These are phyloP conservation scores for Patella depressa DNA, from an alignment of 2,888 invertebrate genomes.

Conservation along the genomic window DNA sequence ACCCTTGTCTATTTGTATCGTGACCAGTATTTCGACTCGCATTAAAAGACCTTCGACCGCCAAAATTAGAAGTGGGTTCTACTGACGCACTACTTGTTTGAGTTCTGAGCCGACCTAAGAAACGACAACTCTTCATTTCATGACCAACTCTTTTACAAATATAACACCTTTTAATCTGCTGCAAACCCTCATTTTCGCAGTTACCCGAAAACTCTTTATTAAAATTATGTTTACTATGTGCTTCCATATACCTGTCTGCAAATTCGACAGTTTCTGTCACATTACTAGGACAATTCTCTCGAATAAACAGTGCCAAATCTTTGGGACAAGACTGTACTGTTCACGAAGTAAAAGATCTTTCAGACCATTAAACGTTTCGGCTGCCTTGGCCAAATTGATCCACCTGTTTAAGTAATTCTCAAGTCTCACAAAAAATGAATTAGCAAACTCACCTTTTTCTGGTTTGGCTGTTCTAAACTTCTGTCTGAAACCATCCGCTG, in stretches of 20 bases:
- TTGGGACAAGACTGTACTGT: conserved; percentile 21
- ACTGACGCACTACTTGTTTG: too few species aligned
- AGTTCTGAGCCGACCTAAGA: neutral
- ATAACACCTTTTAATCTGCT: neutral
- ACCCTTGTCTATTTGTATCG: too few species aligned
- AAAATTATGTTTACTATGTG: neutral
- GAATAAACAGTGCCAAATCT: conserved; percentile 17
- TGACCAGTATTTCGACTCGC: too few species aligned
- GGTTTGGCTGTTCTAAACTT: neutral
- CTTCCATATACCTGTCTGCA: conserved; percentile 27
- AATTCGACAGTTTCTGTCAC: conserved; percentile 20
- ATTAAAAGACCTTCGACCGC: too few species aligned
- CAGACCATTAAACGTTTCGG: conserved; percentile 17
- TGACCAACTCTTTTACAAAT: neutral
- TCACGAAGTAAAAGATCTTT: conserved; percentile 23
- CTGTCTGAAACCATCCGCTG: neutral
- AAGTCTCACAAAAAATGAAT: neutral
- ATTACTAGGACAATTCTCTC: conserved; percentile 14
- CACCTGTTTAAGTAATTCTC: conserved; percentile 24
- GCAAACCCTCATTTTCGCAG: too few species aligned
- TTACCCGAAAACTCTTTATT: neutral
- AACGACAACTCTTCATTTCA: neutral
- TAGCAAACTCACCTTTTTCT: neutral
- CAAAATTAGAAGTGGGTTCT: too few species aligned
- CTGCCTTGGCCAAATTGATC: conserved; percentile 23